A percentile compares a stretch with the other conserved stretches of the same genome.
Evolutionary conservation across 1,140 invertebrate genomes (phyloP).

Genomic region (Limonius californicus): DNA sequence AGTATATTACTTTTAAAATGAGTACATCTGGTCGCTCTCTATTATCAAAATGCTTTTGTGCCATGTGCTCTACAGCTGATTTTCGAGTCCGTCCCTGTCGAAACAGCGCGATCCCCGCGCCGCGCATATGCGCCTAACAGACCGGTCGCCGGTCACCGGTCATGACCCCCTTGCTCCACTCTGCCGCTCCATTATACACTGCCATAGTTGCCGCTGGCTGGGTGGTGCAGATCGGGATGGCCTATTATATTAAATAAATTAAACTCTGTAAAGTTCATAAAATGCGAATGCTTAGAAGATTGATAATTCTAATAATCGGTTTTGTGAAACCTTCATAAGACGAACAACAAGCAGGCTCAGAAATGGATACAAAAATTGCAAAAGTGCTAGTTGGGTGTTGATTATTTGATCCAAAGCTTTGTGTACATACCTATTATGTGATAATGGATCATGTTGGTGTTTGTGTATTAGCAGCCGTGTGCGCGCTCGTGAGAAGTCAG

Average conservation of each 20-base stretch:
- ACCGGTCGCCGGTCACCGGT: conserved; percentile 17
- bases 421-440: conserved; percentile 20
- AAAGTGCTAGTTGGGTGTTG: neutral
- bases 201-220: neutral
- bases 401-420: neutral
- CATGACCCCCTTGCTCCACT: conserved; percentile 2
- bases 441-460: conserved; percentile 43
- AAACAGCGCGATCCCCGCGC: neutral
- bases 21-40: no score
- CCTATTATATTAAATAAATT: neutral
- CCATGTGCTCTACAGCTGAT: no score
- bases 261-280: neutral
- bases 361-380: neutral
- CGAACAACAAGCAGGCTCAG: neutral
- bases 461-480: conserved; percentile 34
- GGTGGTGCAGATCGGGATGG: neutral
- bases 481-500: conserved; percentile 25
- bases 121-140: neutral
- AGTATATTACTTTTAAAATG: no score
- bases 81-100: no score
- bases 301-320: neutral
- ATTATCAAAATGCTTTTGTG: no score
- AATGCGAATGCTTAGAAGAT: neutral
- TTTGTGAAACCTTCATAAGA: neutral
- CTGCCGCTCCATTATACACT: neutral